Evolutionary conservation across 2,888 invertebrate genomes (phyloP), one percentile per base, ranked within the genome.

Genomic region (Cryptocephalus primarius): DNA sequence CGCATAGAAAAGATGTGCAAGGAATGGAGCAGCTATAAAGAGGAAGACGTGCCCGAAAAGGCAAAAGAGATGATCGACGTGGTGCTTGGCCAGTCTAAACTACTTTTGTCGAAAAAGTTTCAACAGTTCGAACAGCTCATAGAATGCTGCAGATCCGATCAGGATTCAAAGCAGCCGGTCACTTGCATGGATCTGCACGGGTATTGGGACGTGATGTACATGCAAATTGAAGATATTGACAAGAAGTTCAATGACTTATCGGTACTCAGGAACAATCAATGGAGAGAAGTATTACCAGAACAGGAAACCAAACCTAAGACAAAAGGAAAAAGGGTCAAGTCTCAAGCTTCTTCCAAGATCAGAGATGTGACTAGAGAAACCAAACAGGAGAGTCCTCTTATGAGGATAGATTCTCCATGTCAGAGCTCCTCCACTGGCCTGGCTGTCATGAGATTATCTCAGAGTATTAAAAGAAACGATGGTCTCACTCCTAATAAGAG

Each of bases 171-270:
- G 12, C n/a, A 36, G 52, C 68, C 75, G 9, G 75, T 84, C 39
- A 79, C 77, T 0, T 75, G 77, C 48, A 76, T 78, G 8, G 91
- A 91, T 71, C 73, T 91, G 45, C 84, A 82, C 57, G 90, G 90
- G 31, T 91, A 89, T 72, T 91, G 90, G 90, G 90, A 90, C 60
- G 83, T 88, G 82, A 79, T 88, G 34, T 79, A 78, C 55, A 79
- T 87, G 68, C 88, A 89, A 73, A 77, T 86, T 1, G 79, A 78
- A 45, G 79, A 85, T 56, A 72, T 86, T 4, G 75, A 82, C 58
- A 68, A 75, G 58, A 68, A 79, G 43, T 83, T 83, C 62, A 73
- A 71, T 48, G 71, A 75, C 48, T 58, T 79, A 10, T 69, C 73
- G 32, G 66, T 67, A 46, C 50, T 75, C 10, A 72, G 71, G 22